phyloP scores from a whole-genome alignment of 2,888 invertebrate genomes.

The Epirrhoe tristata region DNA sequence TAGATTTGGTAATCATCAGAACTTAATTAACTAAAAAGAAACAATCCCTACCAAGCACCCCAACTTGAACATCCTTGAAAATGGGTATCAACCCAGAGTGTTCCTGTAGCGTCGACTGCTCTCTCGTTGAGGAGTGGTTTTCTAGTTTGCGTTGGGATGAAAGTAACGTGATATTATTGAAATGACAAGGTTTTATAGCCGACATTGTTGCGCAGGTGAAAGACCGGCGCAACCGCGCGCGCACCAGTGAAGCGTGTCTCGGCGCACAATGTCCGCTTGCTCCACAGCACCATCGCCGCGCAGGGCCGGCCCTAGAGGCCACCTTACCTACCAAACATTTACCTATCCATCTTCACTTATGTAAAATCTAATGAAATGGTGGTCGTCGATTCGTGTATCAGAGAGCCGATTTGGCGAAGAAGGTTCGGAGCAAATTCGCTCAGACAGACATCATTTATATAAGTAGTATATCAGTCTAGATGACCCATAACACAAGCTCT shows the following conservation, averaged over 20 bases:
- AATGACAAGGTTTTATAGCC: conserved; percentile 85
- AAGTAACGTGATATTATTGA: conserved; percentile 82
- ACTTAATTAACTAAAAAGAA: conserved; percentile 22
- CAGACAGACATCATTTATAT: no score
- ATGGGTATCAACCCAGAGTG: conserved; percentile 76
- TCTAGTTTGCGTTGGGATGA: conserved; percentile 78
- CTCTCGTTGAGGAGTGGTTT: conserved; percentile 68
- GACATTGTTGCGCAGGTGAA: conserved; percentile 84
- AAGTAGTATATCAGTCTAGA: no score
- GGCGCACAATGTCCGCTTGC: conserved; percentile 82
- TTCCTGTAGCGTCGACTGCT: conserved; percentile 56
- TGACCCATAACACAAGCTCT: no score
- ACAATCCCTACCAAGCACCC: conserved; percentile 71
- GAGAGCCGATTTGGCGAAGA: no score
- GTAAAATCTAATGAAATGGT: neutral
- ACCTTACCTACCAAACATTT: no score
- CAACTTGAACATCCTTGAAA: conserved; percentile 69
- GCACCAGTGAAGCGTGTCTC: conserved; percentile 79
- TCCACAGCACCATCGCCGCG: conserved; percentile 52
- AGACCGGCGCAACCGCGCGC: conserved; percentile 81
- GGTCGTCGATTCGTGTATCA: no score
- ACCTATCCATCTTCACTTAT: neutral
- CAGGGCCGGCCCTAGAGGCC: conserved; percentile 14
- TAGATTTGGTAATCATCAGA: conserved; percentile 24
- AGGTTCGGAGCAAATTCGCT: no score